These are phyloP conservation scores for Macroglossus sobrinus DNA, from an alignment of 2,113 vertebrate species.

Conservation along the genomic window DNA sequence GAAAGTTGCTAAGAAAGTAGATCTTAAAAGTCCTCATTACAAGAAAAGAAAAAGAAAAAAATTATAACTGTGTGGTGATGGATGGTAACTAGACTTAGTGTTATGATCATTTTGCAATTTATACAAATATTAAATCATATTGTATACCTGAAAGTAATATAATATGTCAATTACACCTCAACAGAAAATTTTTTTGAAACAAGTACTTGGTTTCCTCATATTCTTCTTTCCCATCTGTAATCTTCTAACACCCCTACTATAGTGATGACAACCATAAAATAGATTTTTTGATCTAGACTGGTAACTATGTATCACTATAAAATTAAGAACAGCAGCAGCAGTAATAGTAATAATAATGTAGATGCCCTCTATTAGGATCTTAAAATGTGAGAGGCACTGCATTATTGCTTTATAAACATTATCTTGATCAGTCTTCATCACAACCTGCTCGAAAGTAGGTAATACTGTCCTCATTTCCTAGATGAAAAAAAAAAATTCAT, in stretches of 20 bases:
- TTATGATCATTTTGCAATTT: not conserved
- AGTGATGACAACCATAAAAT: not conserved
- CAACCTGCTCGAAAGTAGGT: not conserved
- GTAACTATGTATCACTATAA: not conserved
- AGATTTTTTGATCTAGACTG: not conserved
- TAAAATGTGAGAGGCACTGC: not conserved
- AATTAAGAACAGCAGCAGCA: not conserved
- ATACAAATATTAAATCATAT: not conserved
- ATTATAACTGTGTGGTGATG: not conserved
- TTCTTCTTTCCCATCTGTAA: not conserved
- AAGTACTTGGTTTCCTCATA: not conserved
- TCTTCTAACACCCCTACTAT: not conserved
- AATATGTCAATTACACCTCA: not conserved
- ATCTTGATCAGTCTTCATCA: not conserved
- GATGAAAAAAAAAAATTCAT: not conserved
- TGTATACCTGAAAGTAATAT: not conserved
- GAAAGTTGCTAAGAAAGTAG: not conserved
- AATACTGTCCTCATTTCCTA: not conserved
- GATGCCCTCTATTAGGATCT: not conserved
- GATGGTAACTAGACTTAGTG: not conserved
- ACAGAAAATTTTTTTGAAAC: not conserved
- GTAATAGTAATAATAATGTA: not conserved
- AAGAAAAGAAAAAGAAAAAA: not conserved
- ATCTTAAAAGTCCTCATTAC: not conserved
- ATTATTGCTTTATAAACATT: not conserved